These are phyloP conservation scores for Pipistrellus pipistrellus DNA, from an alignment of 2,797 vertebrate species.

Conservation along the genomic window DNA sequence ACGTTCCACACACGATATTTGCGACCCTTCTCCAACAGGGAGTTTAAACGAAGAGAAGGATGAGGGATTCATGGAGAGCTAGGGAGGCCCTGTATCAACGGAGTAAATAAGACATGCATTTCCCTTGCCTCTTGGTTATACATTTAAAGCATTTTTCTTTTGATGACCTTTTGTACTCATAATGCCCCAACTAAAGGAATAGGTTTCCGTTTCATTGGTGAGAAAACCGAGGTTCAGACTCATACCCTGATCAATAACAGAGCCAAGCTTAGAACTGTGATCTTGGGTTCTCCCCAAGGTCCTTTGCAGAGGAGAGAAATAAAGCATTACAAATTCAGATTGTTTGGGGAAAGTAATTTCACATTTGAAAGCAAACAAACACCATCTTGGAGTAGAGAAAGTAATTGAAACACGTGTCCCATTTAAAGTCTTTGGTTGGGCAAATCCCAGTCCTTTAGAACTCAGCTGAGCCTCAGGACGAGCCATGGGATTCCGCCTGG, in stretches of 20 bases:
- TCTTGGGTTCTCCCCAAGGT: background rate
- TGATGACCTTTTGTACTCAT: background rate
- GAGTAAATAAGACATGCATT: constrained; percentile 15
- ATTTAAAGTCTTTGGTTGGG: background rate
- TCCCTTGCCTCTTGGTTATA: background rate
- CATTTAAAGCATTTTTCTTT: constrained; percentile 5
- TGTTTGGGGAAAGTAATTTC: background rate
- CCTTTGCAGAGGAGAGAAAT: constrained; percentile 9
- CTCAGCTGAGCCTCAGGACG: background rate
- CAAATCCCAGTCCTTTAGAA: background rate
- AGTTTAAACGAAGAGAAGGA: constrained; percentile 36
- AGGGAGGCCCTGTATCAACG: background rate
- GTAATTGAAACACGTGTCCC: background rate
- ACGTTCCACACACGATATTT: constrained; percentile 76
- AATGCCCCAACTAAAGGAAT: background rate
- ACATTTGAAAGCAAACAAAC: background rate
- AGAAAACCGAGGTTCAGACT: constrained; percentile 42
- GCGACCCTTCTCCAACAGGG: background rate
- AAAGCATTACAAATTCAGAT: background rate
- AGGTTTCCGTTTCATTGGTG: constrained; percentile 15
- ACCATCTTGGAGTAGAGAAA: background rate
- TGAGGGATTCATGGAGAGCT: background rate
- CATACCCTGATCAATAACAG: background rate
- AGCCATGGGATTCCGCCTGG: background rate
- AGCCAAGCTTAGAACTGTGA: background rate